These are phyloP conservation scores for Eristalis arbustorum DNA, from an alignment of 2,888 invertebrate genomes.

Conservation along the genomic window DNA sequence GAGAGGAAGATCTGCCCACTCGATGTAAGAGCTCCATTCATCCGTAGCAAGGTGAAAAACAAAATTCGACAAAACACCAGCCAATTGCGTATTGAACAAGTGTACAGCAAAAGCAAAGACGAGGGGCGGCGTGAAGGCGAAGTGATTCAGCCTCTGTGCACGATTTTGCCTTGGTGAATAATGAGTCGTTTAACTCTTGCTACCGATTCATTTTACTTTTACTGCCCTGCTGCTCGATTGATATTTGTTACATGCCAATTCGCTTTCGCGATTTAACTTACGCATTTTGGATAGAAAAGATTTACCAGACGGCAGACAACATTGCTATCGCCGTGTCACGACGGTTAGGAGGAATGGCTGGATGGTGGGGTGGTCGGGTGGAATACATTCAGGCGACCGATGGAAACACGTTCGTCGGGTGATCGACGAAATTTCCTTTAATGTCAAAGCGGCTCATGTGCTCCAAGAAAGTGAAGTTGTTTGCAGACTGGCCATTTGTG, in stretches of 20 bases:
- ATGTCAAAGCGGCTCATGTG: constrained; percentile 11
- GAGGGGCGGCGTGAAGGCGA: background rate
- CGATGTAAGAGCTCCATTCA: constrained; percentile 5
- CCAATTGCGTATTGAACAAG: constrained; percentile 11
- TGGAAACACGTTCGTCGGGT: constrained; percentile 24
- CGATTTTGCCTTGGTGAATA: constrained; percentile 13
- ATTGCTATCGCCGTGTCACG: background rate
- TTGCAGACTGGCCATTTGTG: background rate
- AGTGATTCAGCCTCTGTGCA: constrained; percentile 27
- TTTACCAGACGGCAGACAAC: background rate
- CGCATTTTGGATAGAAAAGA: constrained; percentile 5
- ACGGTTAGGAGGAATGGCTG: too few species aligned
- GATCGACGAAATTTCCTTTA: constrained; percentile 15
- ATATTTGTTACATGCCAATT: constrained; percentile 14
- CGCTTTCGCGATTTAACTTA: constrained; percentile 17
- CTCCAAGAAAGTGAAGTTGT: constrained; percentile 10
- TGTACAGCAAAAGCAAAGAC: background rate
- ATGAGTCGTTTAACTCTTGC: constrained; percentile 1
- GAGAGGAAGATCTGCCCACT: constrained; percentile 17
- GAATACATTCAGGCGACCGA: constrained; percentile 3
- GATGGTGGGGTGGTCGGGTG: background rate
- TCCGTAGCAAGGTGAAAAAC: background rate
- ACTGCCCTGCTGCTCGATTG: background rate
- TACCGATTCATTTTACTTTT: background rate
- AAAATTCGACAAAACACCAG: constrained; percentile 1